These are phyloP conservation scores for Piaya cayana DNA, from an alignment of 2,113 vertebrate genomes.

Conservation along the genomic window DNA sequence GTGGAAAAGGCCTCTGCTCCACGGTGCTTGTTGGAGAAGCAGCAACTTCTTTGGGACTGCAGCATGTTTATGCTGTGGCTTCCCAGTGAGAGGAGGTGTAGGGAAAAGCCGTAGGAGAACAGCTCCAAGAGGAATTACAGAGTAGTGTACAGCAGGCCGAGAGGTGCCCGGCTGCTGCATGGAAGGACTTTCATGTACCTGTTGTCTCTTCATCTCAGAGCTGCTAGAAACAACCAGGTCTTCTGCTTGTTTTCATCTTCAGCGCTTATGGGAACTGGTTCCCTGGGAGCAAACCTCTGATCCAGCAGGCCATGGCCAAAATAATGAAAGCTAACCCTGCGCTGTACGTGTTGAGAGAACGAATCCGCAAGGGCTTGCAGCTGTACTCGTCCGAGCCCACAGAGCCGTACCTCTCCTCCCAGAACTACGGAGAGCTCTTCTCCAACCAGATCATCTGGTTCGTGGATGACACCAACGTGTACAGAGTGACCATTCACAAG, in stretches of 20 bases:
- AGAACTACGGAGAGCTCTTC: constrained; percentile 99
- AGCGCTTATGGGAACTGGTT: constrained; percentile 99
- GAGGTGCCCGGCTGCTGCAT: neutral
- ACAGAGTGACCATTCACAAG: constrained; percentile 99
- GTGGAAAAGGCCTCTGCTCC: neutral
- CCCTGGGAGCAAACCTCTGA: constrained; percentile 95
- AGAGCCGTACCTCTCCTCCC: constrained; percentile 97
- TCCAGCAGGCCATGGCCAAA: constrained; percentile 99
- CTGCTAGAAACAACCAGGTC: neutral
- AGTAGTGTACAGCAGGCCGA: neutral
- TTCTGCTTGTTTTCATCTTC: neutral
- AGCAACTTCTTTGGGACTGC: neutral
- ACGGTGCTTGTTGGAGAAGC: neutral
- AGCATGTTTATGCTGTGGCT: neutral
- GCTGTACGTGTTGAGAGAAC: constrained; percentile 94
- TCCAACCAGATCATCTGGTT: constrained; percentile 99
- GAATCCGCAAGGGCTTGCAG: constrained; percentile 96
- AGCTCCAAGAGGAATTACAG: neutral
- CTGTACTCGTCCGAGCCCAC: constrained; percentile 98
- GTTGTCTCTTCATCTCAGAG: neutral
- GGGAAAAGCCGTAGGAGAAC: neutral
- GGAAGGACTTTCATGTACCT: neutral
- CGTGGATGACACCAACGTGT: constrained; percentile 98
- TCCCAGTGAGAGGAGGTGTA: neutral
- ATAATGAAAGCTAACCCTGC: constrained; percentile 99